These are phyloP conservation scores for Syrrhaptes paradoxus DNA, from an alignment of 2,113 vertebrate species.

Conservation along the genomic window DNA sequence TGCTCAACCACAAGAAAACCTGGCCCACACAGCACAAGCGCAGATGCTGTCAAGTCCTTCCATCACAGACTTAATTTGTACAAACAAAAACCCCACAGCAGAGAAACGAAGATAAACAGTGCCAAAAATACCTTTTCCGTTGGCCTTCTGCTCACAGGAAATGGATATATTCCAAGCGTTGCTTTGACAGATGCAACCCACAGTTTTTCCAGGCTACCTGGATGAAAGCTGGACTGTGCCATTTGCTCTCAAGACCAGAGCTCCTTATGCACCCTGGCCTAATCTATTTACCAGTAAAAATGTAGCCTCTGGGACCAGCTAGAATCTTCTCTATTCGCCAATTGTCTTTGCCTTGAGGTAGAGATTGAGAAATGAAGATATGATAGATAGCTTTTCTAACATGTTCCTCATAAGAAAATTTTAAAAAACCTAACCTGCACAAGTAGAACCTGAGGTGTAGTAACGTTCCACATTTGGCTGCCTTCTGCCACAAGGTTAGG, in stretches of 20 bases:
- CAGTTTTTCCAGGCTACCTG: not conserved
- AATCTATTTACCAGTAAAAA: not conserved
- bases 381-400: not conserved
- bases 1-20: not conserved
- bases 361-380: not conserved
- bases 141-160: not conserved
- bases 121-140: not conserved
- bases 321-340: not conserved
- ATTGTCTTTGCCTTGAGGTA: not conserved
- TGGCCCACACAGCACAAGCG: not conserved
- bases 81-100: not conserved
- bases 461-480: not conserved
- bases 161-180: not conserved
- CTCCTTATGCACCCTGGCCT: not conserved
- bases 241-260: not conserved
- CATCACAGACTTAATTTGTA: not conserved
- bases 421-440: rapidly evolving
- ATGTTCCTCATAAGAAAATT: not conserved
- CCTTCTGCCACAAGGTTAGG: not conserved
- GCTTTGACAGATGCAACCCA: not conserved
- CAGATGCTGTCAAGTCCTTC: not conserved
- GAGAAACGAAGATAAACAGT: not conserved
- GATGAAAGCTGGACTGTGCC: not conserved
- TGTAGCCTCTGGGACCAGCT: not conserved
- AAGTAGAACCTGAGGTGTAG: not conserved